Evolutionary conservation across 2,113 vertebrate genomes (phyloP).

Genomic region (Urocitellus parryii): DNA sequence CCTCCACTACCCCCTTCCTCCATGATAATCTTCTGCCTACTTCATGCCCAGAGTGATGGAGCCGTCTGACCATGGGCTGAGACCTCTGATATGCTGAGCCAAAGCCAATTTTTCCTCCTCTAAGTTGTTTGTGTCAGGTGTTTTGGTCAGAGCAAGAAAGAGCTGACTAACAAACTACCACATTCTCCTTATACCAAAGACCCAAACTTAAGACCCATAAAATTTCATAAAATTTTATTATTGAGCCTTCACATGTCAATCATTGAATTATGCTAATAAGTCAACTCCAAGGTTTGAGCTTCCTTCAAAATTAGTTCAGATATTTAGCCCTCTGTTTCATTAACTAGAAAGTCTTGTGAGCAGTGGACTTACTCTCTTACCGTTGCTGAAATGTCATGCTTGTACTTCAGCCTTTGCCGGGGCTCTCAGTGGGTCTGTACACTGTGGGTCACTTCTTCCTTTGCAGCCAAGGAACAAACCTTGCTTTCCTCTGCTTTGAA

Average conservation of each 20-base stretch:
- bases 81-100: background rate
- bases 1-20: no score
- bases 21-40: no score
- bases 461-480: background rate
- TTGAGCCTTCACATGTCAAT: background rate
- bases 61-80: no score
- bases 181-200: background rate
- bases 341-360: background rate
- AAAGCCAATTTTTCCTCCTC: background rate
- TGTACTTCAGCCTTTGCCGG: background rate
- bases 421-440: background rate
- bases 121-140: background rate
- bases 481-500: background rate
- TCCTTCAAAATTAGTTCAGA: background rate
- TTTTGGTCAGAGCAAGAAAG: background rate
- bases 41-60: no score
- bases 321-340: background rate
- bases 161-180: background rate
- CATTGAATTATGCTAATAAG: background rate
- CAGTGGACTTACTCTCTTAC: background rate
- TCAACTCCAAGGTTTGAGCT: background rate
- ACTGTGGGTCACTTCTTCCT: background rate
- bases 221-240: background rate
- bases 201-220: background rate
- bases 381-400: no score